phyloP scores from a whole-genome alignment of 2,113 vertebrate genomes.

The Salvelinus sp. region DNA sequence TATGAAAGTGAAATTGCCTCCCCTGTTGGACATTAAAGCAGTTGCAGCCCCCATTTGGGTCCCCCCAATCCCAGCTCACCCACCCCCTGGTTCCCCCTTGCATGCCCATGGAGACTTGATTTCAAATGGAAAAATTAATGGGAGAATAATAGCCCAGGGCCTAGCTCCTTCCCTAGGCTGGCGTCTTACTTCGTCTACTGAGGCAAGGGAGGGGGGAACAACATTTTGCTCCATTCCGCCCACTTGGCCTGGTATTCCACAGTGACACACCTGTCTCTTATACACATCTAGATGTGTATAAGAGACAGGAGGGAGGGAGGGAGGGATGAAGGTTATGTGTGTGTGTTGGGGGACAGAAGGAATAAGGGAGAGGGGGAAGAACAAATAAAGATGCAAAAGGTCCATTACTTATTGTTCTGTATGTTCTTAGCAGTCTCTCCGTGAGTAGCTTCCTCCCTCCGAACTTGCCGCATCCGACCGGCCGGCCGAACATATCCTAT shows the following conservation, averaged over 20 bases:
- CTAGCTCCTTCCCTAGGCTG: conserved; percentile 52
- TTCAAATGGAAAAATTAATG: conserved; percentile 85
- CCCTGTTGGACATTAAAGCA: conserved; percentile 68
- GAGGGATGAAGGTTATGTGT: conserved; percentile 6
- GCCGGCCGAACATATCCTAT: too few relatives aligned
- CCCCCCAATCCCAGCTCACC: neutral
- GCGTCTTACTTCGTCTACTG: conserved; percentile 51
- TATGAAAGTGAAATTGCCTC: conserved; percentile 72
- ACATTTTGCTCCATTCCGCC: conserved; percentile 52
- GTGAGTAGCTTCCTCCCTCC: conserved; percentile 29
- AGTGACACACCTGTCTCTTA: conserved; percentile 49
- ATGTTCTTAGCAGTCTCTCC: conserved; percentile 21
- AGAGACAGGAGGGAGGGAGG: conserved; percentile 18
- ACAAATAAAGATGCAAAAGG: conserved; percentile 27
- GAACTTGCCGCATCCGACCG: too few relatives aligned
- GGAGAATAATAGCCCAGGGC: conserved; percentile 77
- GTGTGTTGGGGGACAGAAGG: neutral
- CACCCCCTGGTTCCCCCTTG: conserved; percentile 56
- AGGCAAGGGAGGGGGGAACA: conserved; percentile 40
- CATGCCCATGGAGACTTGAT: conserved; percentile 69
- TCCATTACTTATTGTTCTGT: conserved; percentile 27
- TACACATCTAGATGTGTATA: too few relatives aligned
- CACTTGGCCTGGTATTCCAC: conserved; percentile 54
- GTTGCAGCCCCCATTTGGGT: conserved; percentile 49
- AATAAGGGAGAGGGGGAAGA: neutral